Evolutionary conservation across 2,113 vertebrate genomes (phyloP).

Genomic region (Poeciliopsis retropinna): DNA sequence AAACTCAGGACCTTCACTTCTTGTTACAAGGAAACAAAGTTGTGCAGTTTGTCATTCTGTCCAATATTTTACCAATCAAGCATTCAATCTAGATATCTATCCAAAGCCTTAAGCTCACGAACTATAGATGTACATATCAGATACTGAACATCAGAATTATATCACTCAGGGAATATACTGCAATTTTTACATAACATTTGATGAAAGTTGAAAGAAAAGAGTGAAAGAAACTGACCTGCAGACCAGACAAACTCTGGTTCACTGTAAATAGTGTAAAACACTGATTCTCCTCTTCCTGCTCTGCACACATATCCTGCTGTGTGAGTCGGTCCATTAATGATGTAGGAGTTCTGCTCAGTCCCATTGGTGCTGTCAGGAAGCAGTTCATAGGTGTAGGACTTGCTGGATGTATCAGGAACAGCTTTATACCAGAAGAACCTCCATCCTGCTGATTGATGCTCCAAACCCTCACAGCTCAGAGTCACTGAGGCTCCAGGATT

Average conservation of each 20-base stretch:
- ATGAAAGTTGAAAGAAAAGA: not conserved
- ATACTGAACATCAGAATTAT: too few relatives aligned
- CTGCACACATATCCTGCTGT: conserved; percentile 54
- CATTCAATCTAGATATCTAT: too few relatives aligned
- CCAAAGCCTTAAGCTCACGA: too few relatives aligned
- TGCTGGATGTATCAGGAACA: not conserved
- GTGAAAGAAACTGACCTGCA: conserved; percentile 27
- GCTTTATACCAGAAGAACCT: conserved; percentile 49
- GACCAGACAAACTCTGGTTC: conserved; percentile 31
- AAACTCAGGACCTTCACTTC: too few relatives aligned
- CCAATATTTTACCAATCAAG: too few relatives aligned
- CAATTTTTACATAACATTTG: too few relatives aligned
- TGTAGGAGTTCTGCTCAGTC: conserved; percentile 33
- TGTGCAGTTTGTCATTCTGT: too few relatives aligned
- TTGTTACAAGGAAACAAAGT: too few relatives aligned
- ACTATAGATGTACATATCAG: too few relatives aligned
- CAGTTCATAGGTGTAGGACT: conserved; percentile 16
- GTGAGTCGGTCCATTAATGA: conserved; percentile 29
- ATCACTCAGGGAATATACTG: too few relatives aligned
- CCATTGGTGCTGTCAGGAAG: conserved; percentile 17
- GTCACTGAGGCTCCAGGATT: conserved; percentile 35
- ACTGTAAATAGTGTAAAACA: conserved; percentile 15
- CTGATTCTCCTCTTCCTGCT: conserved; percentile 50
- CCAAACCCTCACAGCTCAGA: conserved; percentile 44
- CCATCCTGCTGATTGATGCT: conserved; percentile 30